Evolutionary conservation across 2,797 vertebrate species (phyloP), one percentile per base, ranked within the genome.

Genomic region (Hyperoplus immaculatus): DNA sequence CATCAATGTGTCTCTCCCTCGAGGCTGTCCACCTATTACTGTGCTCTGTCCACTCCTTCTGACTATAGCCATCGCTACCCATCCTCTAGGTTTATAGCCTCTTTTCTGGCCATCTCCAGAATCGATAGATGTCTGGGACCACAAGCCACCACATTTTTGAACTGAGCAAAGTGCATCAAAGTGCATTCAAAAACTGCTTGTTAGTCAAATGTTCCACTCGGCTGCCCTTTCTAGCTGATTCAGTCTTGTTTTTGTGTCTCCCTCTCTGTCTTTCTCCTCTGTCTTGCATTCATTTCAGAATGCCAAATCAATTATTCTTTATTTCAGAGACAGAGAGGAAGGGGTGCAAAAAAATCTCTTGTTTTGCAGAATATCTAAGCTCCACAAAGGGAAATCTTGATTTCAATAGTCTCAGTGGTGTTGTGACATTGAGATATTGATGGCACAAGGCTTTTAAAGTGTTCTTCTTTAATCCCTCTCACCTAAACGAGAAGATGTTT

Each of bases 191-290:
- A 90, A 94, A 88, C 75, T 85, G 90, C 93, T 94, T 93, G 92
- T 93, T 94, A 93, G 92, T 85, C 87, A 93, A 90, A 91, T 90
- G 88, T 90, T 92, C 86, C 82, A 83, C 67, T 82, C 78, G 55
- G 71, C 75, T 83, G 84, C 79, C 75, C 62, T 82, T 81, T 84
- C 70, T 57, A 84, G 87, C 78, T 78, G 75, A 86, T 86, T 82
- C 86, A 85, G 75, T 82, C 70, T 76, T 70, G 79, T 84, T 77
- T 81, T 75, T 46, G 13, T 85, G 49, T 85, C 66, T 82, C 60
- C 43, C 47, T 64, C 69, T 82, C 64, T 18, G 8, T 74, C 43
- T 75, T 77, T 68, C 62, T 69, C 41, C 8, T 63, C 42, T 57
- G 75, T 69, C 67, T 74, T 72, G 72, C 71, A 74, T 86, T 87